Evolutionary conservation across 2,797 vertebrate species (phyloP).

Genomic region (Salarias fasciatus): DNA sequence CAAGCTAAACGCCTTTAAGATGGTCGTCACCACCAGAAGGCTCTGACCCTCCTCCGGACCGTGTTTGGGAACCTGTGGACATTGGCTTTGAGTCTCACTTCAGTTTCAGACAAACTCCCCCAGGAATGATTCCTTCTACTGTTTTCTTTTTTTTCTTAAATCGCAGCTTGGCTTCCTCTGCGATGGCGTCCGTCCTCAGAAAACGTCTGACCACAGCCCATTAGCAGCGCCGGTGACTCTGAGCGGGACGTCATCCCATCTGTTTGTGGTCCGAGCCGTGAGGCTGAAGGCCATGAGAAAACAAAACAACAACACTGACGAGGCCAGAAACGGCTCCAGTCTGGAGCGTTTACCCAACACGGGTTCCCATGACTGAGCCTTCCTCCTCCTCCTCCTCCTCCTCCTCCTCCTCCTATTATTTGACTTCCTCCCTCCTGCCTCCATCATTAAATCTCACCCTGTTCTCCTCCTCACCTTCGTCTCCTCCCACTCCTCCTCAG

Average conservation of each 20-base stretch:
- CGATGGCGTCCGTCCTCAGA: constrained; percentile 18
- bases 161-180: background rate
- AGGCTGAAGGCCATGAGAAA: constrained; percentile 65
- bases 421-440: constrained; percentile 25
- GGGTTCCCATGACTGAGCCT: constrained; percentile 60
- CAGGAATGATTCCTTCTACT: background rate
- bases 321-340: constrained; percentile 45
- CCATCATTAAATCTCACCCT: constrained; percentile 15
- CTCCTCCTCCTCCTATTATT: constrained; percentile 35
- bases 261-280: constrained; percentile 49
- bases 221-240: constrained; percentile 28
- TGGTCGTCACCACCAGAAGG: too few relatives aligned
- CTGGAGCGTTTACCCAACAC: constrained; percentile 32
- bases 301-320: constrained; percentile 57
- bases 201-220: constrained; percentile 22
- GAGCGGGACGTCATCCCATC: constrained; percentile 43
- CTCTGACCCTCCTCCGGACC: too few relatives aligned
- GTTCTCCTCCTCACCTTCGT: background rate
- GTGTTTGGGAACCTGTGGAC: too few relatives aligned
- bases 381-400: constrained; percentile 13
- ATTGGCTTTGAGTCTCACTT: too few relatives aligned
- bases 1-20: too few relatives aligned
- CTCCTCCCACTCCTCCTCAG: background rate
- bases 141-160: background rate
- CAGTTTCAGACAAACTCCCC: too few relatives aligned